Base-by-base conservation (phyloP, 2,888 invertebrate species). In the Conus canariensis region DNA sequence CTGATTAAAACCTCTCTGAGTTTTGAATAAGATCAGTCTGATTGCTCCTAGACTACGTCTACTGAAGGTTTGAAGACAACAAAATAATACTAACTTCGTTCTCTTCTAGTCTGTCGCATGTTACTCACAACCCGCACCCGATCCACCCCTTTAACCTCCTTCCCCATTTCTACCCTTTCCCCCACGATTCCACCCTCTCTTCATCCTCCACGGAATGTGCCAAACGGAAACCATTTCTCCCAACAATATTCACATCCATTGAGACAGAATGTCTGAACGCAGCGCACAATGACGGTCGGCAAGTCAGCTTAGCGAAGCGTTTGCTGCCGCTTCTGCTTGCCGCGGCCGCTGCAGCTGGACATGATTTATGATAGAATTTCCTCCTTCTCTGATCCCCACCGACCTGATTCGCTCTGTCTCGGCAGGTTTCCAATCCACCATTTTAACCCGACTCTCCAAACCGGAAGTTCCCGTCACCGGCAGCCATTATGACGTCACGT, bases 401-500 rank as follows among this genome's bases (percentile, higher is more conserved):
- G 77, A 30, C 25, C 77, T 80, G 77, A 80, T 16, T 80, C 77
- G 16, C 85, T 74, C 85, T 89, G 89, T 58, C 45, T 85, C 70
- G 59, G 74, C 58, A 58, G 58, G 70, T 89, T 60, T 89, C 85
- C 85, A 89, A 59, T 88, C 83, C 88, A 82, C 25, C 64, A 85
- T 89, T 89, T 89, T 83, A 89, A 89, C 89, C 85, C 45, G 30
- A 60, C 89, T 89, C 85, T 83, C 89, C 25, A 64, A 67, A 83
- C 85, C 85, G 89, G 89, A 89, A 89, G 89, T 70, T 10, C 70
- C 89, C 85, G 89, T 89, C 89, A 89, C 85, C 77, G 64, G 74
- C 85, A n/a, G 58, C 89, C 89, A 89, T 89, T 89, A 89, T 89
- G 89, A 89, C 89, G 89, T 89, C 89, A 85, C 85, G 85, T n/a